Conservation (phyloP, 2,888 invertebrate genomes). For the Latheticus oryzae region DNA sequence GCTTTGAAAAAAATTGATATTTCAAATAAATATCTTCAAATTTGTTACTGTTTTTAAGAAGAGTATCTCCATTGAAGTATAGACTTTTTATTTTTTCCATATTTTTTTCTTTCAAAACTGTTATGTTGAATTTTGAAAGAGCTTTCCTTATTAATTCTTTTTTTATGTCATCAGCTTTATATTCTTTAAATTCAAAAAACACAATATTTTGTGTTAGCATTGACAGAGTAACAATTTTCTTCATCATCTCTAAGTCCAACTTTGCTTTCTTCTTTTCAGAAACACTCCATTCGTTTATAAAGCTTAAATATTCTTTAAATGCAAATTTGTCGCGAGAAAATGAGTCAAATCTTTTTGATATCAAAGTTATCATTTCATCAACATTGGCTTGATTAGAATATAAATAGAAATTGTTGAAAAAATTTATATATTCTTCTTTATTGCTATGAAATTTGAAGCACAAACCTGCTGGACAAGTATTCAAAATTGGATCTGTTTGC, state of each 20-base stretch:
- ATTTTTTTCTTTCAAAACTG: background rate
- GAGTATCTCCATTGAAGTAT: background rate
- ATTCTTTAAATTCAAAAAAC: background rate
- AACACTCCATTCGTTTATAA: conserved; percentile 1
- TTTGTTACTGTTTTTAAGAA: background rate
- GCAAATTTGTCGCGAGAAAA: background rate
- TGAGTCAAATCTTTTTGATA: background rate
- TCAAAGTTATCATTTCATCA: background rate
- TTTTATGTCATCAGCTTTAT: background rate
- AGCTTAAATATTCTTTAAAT: background rate
- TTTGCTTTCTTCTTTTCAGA: background rate
- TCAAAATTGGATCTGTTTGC: background rate
- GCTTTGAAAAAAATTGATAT: background rate
- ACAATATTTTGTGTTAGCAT: background rate
- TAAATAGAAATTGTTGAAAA: background rate
- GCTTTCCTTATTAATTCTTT: background rate
- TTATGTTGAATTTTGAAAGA: background rate
- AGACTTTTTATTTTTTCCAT: background rate
- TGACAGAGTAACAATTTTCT: background rate
- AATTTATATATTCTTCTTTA: background rate
- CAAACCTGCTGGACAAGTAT: background rate
- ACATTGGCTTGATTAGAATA: conserved; percentile 1
- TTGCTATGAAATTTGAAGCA: background rate
- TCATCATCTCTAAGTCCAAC: background rate
- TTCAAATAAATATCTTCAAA: background rate